Evolutionary conservation across 1,140 invertebrate species (phyloP).

Genomic region (Zelostemma sp.): DNA sequence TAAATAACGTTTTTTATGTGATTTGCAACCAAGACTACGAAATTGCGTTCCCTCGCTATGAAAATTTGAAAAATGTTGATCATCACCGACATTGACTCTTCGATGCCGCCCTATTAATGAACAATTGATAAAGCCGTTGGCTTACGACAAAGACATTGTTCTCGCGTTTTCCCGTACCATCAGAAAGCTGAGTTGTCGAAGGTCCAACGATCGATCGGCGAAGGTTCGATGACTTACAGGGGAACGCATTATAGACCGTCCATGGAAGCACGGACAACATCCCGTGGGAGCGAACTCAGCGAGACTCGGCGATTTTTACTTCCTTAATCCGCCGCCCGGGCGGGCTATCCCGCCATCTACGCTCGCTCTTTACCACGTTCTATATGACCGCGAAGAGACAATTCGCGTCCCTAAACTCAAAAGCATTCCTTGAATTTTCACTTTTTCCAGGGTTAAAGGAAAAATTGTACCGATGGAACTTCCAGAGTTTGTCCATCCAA

Average conservation of each 20-base stretch:
- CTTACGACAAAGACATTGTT: no score
- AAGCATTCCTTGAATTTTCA: conserved; percentile 21
- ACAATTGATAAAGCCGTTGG: no score
- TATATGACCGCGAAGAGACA: conserved; percentile 27
- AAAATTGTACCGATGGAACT: no score
- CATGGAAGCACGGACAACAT: conserved; percentile 40
- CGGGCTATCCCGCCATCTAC: conserved; percentile 14
- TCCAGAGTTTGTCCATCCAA: conserved; percentile 13
- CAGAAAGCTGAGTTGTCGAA: no score
- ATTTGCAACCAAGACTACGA: no score
- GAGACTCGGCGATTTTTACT: conserved; percentile 35
- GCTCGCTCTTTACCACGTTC: conserved; percentile 25
- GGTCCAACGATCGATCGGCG: conserved; percentile 27
- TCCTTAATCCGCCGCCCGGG: conserved; percentile 12
- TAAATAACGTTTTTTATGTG: no score
- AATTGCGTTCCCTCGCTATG: no score
- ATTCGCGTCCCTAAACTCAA: conserved; percentile 26
- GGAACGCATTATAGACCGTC: conserved; percentile 45
- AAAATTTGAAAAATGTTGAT: no score
- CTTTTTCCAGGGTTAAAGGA: conserved; percentile 7
- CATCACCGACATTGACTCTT: no score
- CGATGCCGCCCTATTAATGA: no score
- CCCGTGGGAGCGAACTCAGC: conserved; percentile 42
- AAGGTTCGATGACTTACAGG: conserved; percentile 41
- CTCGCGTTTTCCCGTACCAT: no score